phyloP scores from a whole-genome alignment of 2,888 invertebrate genomes.

The Sesia apiformis region DNA sequence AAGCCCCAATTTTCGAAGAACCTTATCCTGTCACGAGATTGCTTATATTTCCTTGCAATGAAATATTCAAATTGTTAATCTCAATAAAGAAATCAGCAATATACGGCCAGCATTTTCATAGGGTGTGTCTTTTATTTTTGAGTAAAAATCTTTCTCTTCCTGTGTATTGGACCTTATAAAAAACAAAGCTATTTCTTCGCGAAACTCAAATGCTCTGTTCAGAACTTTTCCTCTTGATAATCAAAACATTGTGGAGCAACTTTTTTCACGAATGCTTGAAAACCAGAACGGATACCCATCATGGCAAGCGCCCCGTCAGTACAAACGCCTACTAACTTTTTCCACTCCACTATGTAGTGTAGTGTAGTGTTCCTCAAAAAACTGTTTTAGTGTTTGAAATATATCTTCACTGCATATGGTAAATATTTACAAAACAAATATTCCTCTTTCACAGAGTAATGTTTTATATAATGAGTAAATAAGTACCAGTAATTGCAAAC shows the following conservation, averaged over 20 bases:
- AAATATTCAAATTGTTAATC: no score
- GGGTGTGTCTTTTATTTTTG: no score
- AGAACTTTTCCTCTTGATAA: no score
- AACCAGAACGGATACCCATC: conserved; percentile 14
- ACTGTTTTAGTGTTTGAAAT: conserved; percentile 15
- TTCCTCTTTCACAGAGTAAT: conserved; percentile 13
- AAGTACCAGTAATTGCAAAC: conserved; percentile 11
- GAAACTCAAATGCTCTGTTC: no score
- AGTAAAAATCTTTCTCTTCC: no score
- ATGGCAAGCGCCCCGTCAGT: conserved; percentile 16
- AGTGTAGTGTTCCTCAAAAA: conserved; percentile 14
- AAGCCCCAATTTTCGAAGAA: no score
- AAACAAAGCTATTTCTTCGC: no score
- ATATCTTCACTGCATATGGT: conserved; percentile 16
- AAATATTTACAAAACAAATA: conserved; percentile 16
- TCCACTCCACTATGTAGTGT: conserved; percentile 13
- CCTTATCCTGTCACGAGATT: no score
- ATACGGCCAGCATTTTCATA: no score
- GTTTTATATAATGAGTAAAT: conserved; percentile 12
- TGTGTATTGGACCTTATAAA: no score
- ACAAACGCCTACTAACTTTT: conserved; percentile 15
- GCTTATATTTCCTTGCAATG: no score
- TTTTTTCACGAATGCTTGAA: conserved; percentile 17
- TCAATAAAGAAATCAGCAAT: no score
- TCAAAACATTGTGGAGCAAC: conserved; percentile 13